Evolutionary conservation across 2,797 vertebrate genomes (phyloP), one percentile per base, ranked within the genome.

Genomic region (Meda fulgida): DNA sequence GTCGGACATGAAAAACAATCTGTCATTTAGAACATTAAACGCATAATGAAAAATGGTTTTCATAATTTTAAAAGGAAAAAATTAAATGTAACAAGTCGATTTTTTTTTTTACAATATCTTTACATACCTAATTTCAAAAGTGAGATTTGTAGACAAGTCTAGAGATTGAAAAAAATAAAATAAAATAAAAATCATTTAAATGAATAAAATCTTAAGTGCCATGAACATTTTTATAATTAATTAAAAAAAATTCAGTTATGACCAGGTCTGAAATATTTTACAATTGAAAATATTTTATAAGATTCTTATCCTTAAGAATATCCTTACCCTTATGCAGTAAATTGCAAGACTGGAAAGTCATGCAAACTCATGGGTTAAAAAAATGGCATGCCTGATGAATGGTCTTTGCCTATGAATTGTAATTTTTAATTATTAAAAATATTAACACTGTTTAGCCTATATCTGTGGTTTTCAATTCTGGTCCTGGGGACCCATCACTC

Each of bases 81-180:
- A 23, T 23, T 1, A 55, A 58, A n/a, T 58, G 3, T 58, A 19
- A 18, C 18, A 19, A n/a, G 10, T 60, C 4, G 23, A n/a, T 58
- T 23, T n/a, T 58, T 31, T 1, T 19, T 73, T 73, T 31, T 73
- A 31, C 10, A 26, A 3, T 11, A 51, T 5, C 16, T 48, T 26
- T 16, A 26, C 40, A 26, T 46, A 29, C n/a, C n/a, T 79, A 40
- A 78, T 69, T 26, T 75, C 83, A 58, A 11, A 48, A 48, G 71
- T 31, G 16, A 58, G 9, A 58, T 9, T 55, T 55, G 21, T 10
- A 51, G 53, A 6, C 5, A 16, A 48, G 46, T 48, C 46, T 53
- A 53, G 48, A 53, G 2, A 60, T n/a, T 5, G 13, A 43, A 11
- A 43, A 11, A 11, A 3, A 43, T 11, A 13, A 10, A 13, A n/a